Conservation (phyloP, 1,140 invertebrate genomes). For the Pseudomyrmex pallidus region DNA sequence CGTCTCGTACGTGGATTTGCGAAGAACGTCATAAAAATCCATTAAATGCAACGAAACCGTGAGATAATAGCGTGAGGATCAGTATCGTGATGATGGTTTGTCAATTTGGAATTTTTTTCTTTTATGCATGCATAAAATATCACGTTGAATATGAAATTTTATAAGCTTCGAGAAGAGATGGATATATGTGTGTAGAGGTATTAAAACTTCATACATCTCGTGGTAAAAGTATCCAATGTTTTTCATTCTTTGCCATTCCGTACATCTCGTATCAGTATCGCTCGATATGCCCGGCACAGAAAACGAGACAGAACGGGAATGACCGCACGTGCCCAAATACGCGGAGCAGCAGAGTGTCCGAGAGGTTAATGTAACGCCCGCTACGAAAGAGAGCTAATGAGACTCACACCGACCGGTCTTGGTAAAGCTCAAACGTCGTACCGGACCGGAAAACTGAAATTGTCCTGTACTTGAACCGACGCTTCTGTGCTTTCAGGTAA, state of each 20-base stretch:
- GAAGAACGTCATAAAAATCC: constrained; percentile 3
- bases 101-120: constrained; percentile 1
- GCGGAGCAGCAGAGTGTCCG: not conserved
- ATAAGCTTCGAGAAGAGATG: not conserved
- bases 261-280: constrained; percentile 10
- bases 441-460: constrained; percentile 47
- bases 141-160: not conserved
- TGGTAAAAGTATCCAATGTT: not conserved
- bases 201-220: constrained; percentile 19
- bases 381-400: constrained; percentile 62
- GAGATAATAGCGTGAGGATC: not conserved
- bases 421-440: constrained; percentile 50
- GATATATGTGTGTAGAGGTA: not conserved
- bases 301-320: not conserved
- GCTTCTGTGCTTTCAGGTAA: constrained; percentile 88
- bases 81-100: not conserved
- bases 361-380: constrained; percentile 30
- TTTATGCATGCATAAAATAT: constrained; percentile 6
- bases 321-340: constrained; percentile 38
- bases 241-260: constrained; percentile 6
- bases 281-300: constrained; percentile 8
- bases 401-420: constrained; percentile 32
- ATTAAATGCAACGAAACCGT: not conserved
- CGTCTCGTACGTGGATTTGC: not conserved
- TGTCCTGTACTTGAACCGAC: constrained; percentile 61